Evolutionary conservation across 2,797 vertebrate genomes (phyloP).

Genomic region (Triplophysa yarkandensis): DNA sequence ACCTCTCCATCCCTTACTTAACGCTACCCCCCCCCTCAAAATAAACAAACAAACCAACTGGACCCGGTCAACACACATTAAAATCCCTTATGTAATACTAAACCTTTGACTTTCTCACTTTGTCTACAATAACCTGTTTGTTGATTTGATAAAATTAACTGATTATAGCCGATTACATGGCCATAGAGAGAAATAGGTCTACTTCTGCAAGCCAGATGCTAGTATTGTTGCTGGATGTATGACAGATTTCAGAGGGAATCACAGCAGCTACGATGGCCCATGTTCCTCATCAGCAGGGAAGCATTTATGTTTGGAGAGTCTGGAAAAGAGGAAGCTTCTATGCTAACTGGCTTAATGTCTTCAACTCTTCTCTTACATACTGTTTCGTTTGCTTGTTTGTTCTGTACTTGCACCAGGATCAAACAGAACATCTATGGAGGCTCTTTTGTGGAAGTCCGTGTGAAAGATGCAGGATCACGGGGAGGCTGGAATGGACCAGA

Average conservation of each 20-base stretch:
- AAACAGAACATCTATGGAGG: conserved; percentile 62
- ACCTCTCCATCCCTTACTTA: conserved; percentile 49
- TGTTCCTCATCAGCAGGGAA: conserved; percentile 56
- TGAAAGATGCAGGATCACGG: conserved; percentile 59
- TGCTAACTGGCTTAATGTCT: conserved; percentile 41
- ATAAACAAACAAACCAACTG: neutral
- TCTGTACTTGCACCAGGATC: conserved; percentile 67
- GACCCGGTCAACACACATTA: neutral
- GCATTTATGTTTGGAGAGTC: conserved; percentile 49
- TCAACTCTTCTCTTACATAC: conserved; percentile 39
- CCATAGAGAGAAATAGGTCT: conserved; percentile 13
- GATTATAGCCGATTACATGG: too few relatives aligned
- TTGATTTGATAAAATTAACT: too few relatives aligned
- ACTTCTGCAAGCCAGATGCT: conserved; percentile 75
- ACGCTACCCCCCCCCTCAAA: neutral
- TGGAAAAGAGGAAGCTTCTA: conserved; percentile 45
- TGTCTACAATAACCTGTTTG: too few relatives aligned
- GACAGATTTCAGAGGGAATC: conserved; percentile 52
- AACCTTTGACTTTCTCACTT: too few relatives aligned
- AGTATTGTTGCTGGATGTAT: conserved; percentile 61
- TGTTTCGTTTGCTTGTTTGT: conserved; percentile 67
- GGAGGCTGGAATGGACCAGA: neutral
- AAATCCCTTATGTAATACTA: too few relatives aligned
- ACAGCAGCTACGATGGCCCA: conserved; percentile 57
- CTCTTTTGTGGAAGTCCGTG: conserved; percentile 63